Percentiles rank a stretch among this genome's conserved stretches.
These are phyloP conservation scores for Ridgeia piscesae DNA, from an alignment of 1,140 invertebrate genomes.

Conservation along the genomic window DNA sequence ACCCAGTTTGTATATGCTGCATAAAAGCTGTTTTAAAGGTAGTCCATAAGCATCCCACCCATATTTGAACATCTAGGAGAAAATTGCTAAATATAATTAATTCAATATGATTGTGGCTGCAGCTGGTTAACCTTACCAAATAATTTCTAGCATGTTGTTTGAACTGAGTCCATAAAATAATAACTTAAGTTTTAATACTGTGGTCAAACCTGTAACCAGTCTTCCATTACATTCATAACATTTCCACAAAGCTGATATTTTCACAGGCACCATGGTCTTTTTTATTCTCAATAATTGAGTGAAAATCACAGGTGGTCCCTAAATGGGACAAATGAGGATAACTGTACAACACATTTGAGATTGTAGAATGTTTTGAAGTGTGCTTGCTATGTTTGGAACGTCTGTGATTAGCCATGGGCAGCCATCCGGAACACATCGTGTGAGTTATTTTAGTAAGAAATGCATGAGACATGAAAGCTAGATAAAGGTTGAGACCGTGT, in stretches of 20 bases:
- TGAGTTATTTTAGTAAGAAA: not conserved
- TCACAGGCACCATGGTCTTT: not conserved
- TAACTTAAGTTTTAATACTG: too few species aligned
- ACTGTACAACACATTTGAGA: not conserved
- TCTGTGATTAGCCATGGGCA: not conserved
- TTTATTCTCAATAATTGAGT: not conserved
- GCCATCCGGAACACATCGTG: not conserved
- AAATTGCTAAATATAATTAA: too few species aligned
- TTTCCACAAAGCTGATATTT: not conserved
- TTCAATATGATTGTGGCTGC: too few species aligned
- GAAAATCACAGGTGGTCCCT: not conserved
- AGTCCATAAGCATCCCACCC: too few species aligned
- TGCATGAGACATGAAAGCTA: not conserved
- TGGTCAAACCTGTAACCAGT: too few species aligned
- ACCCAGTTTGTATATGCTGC: too few species aligned
- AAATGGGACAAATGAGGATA: not conserved
- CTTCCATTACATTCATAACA: not conserved
- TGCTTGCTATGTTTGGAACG: not conserved
- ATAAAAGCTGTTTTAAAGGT: too few species aligned
- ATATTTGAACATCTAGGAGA: too few species aligned
- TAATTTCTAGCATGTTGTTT: too few species aligned
- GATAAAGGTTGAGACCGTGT: not conserved
- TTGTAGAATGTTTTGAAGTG: not conserved
- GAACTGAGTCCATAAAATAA: too few species aligned
- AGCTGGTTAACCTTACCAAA: too few species aligned